Base-by-base conservation (phyloP, 2,888 invertebrate species). In the Scaptomyza cyrtandrae region DNA sequence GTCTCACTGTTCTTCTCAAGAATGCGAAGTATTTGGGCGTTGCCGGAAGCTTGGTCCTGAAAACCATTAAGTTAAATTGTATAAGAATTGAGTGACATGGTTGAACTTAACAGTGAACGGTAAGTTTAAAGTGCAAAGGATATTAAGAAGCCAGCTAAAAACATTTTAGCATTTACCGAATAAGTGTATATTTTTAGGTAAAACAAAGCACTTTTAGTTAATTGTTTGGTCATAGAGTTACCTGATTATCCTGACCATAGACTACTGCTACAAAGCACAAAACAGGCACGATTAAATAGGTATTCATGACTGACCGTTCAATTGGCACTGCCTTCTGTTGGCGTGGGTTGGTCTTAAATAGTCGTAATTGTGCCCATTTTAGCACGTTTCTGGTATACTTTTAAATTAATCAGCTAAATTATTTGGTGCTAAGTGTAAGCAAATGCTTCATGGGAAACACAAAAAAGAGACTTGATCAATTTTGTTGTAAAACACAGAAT, bases 301-400 rank as follows among this genome's bases (percentile, higher is more conserved):
- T 57, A 45, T 50, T 68, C 83, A 88, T 88, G 49, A 45, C 46
- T 54, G 52, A 64, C 37, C 46, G 54, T 45, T 41, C 9, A 39
- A 6, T 16, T 46, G 41, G n/a, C 39, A 78, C 79, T 81, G 66
- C 13, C 11, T 45, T 49, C 27, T 27, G 6, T 44, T 37, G 35
- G 14, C 37, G 10, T 24, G 14, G 55, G 49, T 44, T 35, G 24
- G 33, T 39, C 43, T 87, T 87, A 83, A 74, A 52, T 83, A 83
- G 66, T 48, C 44, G 3, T 13, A 27, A 37, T 13, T 33, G 4
- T 16, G 3, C 9, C 3, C 14, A 24, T 6, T 6, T 6, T 33
- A 27, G 57, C 43, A 63, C 76, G 76, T 76, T 62, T 43, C 59
- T 41, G 31, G 16, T 45, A 31, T 13, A 48, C 33, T 14, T 16